phyloP scores from a whole-genome alignment of 2,888 invertebrate genomes.

The Ochropleura plecta region DNA sequence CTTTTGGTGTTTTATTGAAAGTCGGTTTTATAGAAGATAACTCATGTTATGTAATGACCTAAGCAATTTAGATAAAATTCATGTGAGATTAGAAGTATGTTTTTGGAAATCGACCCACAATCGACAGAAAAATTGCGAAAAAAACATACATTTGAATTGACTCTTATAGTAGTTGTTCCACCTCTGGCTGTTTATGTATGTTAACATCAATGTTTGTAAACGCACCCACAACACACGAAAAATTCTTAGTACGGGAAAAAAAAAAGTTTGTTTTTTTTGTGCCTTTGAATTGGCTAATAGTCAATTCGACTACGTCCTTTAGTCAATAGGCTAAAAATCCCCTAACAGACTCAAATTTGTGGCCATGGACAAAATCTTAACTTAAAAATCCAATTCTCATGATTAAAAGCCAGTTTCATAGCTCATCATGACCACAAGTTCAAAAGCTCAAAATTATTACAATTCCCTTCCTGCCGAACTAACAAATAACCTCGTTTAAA shows the following conservation, averaged over 20 bases:
- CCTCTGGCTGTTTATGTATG: neutral
- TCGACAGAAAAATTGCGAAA: too few species aligned
- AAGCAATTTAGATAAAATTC: too few species aligned
- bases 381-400: neutral
- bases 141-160: too few species aligned
- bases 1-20: too few species aligned
- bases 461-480: slow-evolving; percentile 11
- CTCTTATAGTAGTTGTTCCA: neutral
- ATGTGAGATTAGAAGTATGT: too few species aligned
- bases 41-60: too few species aligned
- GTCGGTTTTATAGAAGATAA: too few species aligned
- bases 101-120: too few species aligned
- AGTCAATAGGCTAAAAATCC: too few species aligned
- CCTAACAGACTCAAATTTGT: neutral
- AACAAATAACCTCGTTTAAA: slow-evolving; percentile 53
- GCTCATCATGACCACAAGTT: slow-evolving; percentile 14
- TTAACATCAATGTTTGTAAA: neutral
- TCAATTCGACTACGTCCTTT: too few species aligned
- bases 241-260: neutral
- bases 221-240: neutral
- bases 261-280: neutral
- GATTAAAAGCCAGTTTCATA: neutral
- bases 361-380: too few species aligned
- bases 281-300: neutral
- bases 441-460: slow-evolving; percentile 27